Conservation (phyloP, 2,888 invertebrate genomes). For the Ischnus inquisitorius region DNA sequence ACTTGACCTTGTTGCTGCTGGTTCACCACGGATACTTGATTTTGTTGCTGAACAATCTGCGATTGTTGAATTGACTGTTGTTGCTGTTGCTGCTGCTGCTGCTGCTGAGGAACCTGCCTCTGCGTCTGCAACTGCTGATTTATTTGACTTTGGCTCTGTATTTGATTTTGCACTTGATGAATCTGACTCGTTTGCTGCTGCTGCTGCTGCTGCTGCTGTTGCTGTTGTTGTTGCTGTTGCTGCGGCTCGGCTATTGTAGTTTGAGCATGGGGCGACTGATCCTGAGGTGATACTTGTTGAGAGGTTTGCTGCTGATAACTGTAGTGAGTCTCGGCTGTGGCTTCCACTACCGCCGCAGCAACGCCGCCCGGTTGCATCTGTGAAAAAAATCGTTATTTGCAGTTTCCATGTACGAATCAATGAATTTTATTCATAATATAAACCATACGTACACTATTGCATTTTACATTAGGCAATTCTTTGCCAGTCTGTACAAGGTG, state of each 20-base stretch:
- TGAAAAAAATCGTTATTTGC: neutral
- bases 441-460: too few species aligned
- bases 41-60: constrained; percentile 73
- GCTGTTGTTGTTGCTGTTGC: constrained; percentile 70
- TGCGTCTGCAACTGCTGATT: constrained; percentile 80
- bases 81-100: constrained; percentile 69
- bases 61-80: constrained; percentile 72
- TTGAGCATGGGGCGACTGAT: constrained; percentile 80
- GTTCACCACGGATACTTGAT: constrained; percentile 81
- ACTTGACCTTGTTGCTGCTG: constrained; percentile 79
- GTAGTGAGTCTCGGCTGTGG: constrained; percentile 84
- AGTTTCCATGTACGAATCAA: too few species aligned
- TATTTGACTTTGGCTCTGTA: constrained; percentile 82
- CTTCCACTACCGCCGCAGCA: constrained; percentile 84
- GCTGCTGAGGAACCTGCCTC: constrained; percentile 79
- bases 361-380: constrained; percentile 84
- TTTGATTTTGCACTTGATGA: constrained; percentile 81
- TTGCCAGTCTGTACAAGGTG: too few species aligned
- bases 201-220: constrained; percentile 66
- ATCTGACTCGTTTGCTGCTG: constrained; percentile 82
- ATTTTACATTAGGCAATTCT: too few species aligned
- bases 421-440: too few species aligned
- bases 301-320: constrained; percentile 84
- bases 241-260: constrained; percentile 80
- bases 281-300: constrained; percentile 80